Conservation (phyloP, 2,888 invertebrate species). For the Amblyteles armatorius region DNA sequence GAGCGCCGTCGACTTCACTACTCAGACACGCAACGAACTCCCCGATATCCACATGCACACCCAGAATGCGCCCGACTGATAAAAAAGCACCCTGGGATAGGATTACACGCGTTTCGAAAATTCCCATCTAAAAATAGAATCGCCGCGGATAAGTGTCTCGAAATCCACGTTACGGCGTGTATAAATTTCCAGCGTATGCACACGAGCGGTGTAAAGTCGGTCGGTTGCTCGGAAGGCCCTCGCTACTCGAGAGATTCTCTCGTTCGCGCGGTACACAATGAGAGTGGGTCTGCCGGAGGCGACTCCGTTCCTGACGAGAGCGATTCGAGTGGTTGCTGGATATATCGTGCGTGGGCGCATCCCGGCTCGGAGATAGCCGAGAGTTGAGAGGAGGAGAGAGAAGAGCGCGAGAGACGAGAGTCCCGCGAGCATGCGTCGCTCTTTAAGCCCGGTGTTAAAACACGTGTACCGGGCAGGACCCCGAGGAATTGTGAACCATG, state of each 20-base stretch:
- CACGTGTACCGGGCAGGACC: slow-evolving; percentile 61
- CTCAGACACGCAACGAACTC: background rate
- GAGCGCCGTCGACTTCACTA: slow-evolving; percentile 33
- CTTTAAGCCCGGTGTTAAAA: slow-evolving; percentile 66
- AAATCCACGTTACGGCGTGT: slow-evolving; percentile 44
- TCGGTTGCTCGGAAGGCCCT: slow-evolving; percentile 6
- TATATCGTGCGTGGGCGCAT: slow-evolving; percentile 23
- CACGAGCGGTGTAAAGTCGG: slow-evolving; percentile 44
- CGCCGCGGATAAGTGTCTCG: slow-evolving; percentile 54
- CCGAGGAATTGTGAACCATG: slow-evolving; percentile 60
- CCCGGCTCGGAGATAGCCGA: slow-evolving; percentile 32
- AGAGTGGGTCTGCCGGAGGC: slow-evolving; percentile 32
- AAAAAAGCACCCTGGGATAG: slow-evolving; percentile 4
- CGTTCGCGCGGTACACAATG: slow-evolving; percentile 60
- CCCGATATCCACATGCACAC: background rate
- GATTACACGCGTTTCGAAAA: slow-evolving; percentile 52
- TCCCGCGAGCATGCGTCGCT: slow-evolving; percentile 42
- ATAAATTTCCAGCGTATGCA: slow-evolving; percentile 26
- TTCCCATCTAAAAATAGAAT: slow-evolving; percentile 54
- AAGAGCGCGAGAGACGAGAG: slow-evolving; percentile 40
- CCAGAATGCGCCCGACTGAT: slow-evolving; percentile 12
- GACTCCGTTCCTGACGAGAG: slow-evolving; percentile 57
- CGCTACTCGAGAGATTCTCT: slow-evolving; percentile 55
- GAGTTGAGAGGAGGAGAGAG: slow-evolving; percentile 21
- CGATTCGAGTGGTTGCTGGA: slow-evolving; percentile 60